Evolutionary conservation across 2,113 vertebrate genomes (phyloP), one percentile per base, ranked within the genome.

Genomic region (Megaceryle torquata): DNA sequence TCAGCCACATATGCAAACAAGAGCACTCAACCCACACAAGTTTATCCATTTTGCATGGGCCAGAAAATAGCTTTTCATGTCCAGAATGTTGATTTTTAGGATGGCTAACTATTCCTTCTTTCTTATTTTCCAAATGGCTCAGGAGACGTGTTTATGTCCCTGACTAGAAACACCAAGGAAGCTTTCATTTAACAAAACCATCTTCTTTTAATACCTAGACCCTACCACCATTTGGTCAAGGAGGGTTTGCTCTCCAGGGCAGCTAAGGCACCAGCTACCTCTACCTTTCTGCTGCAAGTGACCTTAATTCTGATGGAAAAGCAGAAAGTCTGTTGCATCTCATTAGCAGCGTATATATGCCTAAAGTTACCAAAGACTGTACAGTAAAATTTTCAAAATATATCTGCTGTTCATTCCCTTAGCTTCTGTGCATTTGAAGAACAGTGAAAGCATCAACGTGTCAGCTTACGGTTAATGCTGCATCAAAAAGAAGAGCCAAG

Each of bases 1-100:
- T 91, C 95, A 94, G 93, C 92, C 96, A 78, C 88, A 91, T 68
- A 68, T 71, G 92, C 86, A 96, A 95, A 97, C 93, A 96, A 77
- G 54, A 86, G 67, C 29, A 8, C 78, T 84, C 94, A 96, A 95
- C 89, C 85, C 82, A 91, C 93, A 94, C 59, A 68, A 88, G 84
- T 93, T 94, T 92, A 88, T 44, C 72, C 95, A 91, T 60, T 85
- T 92, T 77, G 24, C 81, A 63, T 22, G 81, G 77, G 79, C 70
- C 87, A 91, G 86, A 93, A 94, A 93, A 89, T 11, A 75, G 79
- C 74, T 71, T 85, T 74, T 75, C 87, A 64, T 54, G 70, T 46
- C 21, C 86, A 29, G 44, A 89, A 77, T 68, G 82, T 68, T 69
- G 93, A 87, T 69, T 95, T 96, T 92, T 72, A 84, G 61, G 65